Evolutionary conservation across 2,888 invertebrate genomes (phyloP).

Genomic region (Troides oblongomaculatus): DNA sequence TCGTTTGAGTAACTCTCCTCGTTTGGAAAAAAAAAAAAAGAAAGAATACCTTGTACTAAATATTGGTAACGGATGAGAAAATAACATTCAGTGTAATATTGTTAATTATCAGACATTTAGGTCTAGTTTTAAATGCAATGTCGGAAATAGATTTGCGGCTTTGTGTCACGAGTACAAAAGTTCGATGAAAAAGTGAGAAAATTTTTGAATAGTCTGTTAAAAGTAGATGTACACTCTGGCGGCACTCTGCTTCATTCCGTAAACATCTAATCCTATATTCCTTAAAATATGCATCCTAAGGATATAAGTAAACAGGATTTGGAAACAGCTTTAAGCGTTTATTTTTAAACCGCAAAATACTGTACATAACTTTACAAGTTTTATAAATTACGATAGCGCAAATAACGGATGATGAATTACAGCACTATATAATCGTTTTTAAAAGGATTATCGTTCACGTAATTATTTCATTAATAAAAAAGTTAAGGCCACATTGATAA

Average conservation of each 20-base stretch:
- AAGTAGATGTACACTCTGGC: not conserved
- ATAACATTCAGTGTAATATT: slow-evolving; percentile 5
- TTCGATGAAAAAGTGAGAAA: not conserved
- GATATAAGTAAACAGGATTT: not conserved
- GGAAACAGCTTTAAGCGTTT: not conserved
- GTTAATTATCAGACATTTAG: slow-evolving; percentile 9
- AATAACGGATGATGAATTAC: too few relatives aligned
- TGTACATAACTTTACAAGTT: too few relatives aligned
- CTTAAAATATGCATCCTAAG: too few relatives aligned
- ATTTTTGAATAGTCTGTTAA: not conserved
- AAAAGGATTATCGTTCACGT: too few relatives aligned
- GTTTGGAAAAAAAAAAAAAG: not conserved
- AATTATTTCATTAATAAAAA: too few relatives aligned
- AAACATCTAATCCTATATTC: not conserved
- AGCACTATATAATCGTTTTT: too few relatives aligned
- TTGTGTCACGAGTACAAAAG: slow-evolving; percentile 18
- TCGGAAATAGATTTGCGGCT: slow-evolving; percentile 27
- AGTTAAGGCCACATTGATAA: too few relatives aligned
- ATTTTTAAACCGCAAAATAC: not conserved
- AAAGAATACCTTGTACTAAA: not conserved
- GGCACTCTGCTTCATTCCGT: not conserved
- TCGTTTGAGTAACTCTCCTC: not conserved
- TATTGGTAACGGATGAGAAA: not conserved
- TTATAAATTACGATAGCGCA: too few relatives aligned
- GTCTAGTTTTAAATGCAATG: slow-evolving; percentile 31